phyloP scores from a whole-genome alignment of 2,113 vertebrate genomes.

The Vulpes ferrilata region DNA sequence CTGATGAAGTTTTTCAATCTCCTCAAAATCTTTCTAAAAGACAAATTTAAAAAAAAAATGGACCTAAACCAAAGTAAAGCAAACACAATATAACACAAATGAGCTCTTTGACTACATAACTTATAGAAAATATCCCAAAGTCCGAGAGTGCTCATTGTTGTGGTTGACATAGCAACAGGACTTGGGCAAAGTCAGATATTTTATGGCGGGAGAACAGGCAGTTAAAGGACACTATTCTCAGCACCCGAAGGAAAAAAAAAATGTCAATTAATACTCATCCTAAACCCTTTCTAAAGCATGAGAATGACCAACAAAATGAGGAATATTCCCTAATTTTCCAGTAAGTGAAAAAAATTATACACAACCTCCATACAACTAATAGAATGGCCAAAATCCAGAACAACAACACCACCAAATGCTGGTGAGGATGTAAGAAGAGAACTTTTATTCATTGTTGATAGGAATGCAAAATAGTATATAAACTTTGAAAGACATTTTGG shows the following conservation, averaged over 20 bases:
- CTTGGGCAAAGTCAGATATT: background rate
- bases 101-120: background rate
- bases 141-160: too few species aligned
- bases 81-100: background rate
- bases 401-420: background rate
- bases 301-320: background rate
- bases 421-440: background rate
- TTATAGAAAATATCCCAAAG: background rate
- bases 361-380: background rate
- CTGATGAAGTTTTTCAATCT: background rate
- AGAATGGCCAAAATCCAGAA: background rate
- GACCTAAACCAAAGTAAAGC: background rate
- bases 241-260: background rate
- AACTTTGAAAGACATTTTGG: background rate
- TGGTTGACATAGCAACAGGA: background rate
- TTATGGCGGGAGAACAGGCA: background rate
- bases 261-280: background rate
- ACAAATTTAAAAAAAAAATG: background rate
- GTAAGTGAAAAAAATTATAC: background rate
- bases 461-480: background rate
- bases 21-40: background rate
- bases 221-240: background rate
- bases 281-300: background rate
- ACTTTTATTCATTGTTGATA: background rate
- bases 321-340: background rate